Conservation (phyloP, 2,888 invertebrate species). For the Epinotia bilunana region DNA sequence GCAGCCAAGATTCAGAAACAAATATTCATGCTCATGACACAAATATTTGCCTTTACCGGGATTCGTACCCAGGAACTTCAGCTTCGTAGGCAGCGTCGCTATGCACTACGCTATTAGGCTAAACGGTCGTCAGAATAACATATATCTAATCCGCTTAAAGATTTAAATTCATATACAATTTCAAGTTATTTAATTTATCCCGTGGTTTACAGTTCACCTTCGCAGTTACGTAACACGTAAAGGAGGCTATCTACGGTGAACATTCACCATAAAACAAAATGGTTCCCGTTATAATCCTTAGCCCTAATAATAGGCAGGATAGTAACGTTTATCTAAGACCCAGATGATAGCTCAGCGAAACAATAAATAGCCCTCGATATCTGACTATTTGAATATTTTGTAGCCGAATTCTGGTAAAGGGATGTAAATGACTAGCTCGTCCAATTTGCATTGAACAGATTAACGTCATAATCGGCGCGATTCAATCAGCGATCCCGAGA, state of each 20-base stretch:
- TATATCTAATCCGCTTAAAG: background rate
- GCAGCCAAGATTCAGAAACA: no score
- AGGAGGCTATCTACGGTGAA: constrained; percentile 35
- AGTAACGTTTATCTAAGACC: constrained; percentile 33
- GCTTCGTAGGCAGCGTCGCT: no score
- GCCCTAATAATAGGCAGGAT: constrained; percentile 41
- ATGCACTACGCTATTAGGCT: no score
- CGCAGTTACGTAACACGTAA: constrained; percentile 17
- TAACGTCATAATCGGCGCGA: constrained; percentile 83
- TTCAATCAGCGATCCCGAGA: constrained; percentile 80
- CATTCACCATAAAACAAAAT: constrained; percentile 42
- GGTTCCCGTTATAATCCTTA: constrained; percentile 38
- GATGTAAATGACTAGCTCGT: constrained; percentile 82
- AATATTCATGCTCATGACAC: no score
- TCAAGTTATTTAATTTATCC: constrained; percentile 2
- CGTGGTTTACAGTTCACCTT: constrained; percentile 17
- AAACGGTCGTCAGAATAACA: no score
- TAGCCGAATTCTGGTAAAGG: constrained; percentile 77
- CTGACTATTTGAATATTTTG: constrained; percentile 79
- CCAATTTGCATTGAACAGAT: constrained; percentile 84
- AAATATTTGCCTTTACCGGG: no score
- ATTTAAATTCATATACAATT: background rate
- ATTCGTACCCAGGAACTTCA: no score
- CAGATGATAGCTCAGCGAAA: constrained; percentile 30
- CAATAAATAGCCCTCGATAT: constrained; percentile 42